These are phyloP conservation scores for Ptychochromis oligacanthus DNA, from an alignment of 2,113 vertebrate species.

Conservation along the genomic window DNA sequence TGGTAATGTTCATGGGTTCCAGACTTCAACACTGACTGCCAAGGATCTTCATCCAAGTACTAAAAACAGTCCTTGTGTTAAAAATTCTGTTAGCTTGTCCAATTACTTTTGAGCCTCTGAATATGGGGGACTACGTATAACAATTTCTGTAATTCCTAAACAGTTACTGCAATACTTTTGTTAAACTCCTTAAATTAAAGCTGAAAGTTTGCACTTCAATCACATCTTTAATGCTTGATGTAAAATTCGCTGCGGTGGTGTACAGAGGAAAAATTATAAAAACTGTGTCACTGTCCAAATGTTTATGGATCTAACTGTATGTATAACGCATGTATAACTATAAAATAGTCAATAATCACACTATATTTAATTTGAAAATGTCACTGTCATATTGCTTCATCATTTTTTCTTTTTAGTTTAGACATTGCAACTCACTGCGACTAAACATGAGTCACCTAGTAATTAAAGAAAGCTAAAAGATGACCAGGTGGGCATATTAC, in stretches of 20 bases:
- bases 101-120: background rate
- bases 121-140: background rate
- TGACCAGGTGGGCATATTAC: slow-evolving; percentile 34
- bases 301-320: too few species aligned
- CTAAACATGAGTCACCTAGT: slow-evolving; percentile 4
- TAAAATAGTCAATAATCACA: background rate
- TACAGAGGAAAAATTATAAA: too few species aligned
- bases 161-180: background rate
- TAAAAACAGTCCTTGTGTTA: background rate
- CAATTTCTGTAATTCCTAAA: background rate
- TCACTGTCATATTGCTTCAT: background rate
- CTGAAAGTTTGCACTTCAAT: background rate
- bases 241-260: too few species aligned
- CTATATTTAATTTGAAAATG: slow-evolving; percentile 21
- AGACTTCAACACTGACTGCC: background rate
- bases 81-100: too few species aligned
- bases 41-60: background rate
- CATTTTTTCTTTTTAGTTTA: background rate
- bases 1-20: background rate
- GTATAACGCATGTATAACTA: too few species aligned
- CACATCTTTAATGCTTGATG: too few species aligned
- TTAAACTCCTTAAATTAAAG: background rate
- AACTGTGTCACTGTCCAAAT: too few species aligned
- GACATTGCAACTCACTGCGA: background rate
- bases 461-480: slow-evolving; percentile 46